Evolutionary conservation across 2,113 vertebrate species (phyloP).

Genomic region (Cacatua alba): DNA sequence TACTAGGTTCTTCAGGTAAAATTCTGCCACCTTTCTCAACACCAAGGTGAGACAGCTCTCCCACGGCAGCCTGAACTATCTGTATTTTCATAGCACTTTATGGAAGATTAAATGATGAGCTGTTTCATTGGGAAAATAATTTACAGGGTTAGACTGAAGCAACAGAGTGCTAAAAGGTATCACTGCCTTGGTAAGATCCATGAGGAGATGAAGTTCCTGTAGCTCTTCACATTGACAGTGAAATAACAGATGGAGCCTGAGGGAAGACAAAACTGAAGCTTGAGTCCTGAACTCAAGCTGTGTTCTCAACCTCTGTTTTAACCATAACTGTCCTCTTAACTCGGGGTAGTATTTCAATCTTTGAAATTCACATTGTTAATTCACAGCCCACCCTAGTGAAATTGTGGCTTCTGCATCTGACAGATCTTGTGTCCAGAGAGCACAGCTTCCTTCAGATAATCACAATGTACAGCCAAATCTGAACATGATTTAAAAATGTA

Average conservation of each 20-base stretch:
- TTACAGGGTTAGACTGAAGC: not conserved
- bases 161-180: not conserved
- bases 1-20: not conserved
- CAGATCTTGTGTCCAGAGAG: not conserved
- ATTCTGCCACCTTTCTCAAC: not conserved
- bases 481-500: not conserved
- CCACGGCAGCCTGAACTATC: not conserved
- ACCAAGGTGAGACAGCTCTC: not conserved
- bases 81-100: not conserved
- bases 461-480: not conserved
- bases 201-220: not conserved
- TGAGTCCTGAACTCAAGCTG: not conserved
- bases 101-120: not conserved
- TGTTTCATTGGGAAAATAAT: not conserved
- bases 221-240: not conserved
- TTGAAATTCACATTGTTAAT: not conserved
- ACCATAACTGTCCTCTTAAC: not conserved
- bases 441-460: not conserved
- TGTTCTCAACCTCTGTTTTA: not conserved
- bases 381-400: not conserved
- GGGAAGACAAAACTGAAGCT: not conserved
- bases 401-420: not conserved
- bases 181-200: not conserved
- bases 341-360: not conserved
- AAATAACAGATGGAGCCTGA: not conserved